Evolutionary conservation across 2,797 vertebrate species (phyloP).

Genomic region (Myotis pilosus): DNA sequence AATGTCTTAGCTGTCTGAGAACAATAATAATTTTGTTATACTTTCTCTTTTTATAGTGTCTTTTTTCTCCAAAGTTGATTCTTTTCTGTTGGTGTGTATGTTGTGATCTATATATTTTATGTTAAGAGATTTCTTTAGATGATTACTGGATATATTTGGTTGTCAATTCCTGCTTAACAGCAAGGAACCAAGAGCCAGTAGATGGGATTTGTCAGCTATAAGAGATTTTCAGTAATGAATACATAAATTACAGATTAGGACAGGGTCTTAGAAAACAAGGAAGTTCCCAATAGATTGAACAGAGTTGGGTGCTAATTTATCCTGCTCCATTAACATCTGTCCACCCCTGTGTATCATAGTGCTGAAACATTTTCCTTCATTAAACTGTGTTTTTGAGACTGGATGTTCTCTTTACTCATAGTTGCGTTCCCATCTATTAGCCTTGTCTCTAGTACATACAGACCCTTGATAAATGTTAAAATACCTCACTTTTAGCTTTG

Average conservation of each 20-base stretch:
- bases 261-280: conserved; percentile 32
- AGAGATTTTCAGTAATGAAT: no score
- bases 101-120: conserved; percentile 31
- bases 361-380: background rate
- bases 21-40: background rate
- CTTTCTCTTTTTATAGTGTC: background rate
- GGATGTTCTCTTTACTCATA: background rate
- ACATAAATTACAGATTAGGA: background rate
- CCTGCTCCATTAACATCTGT: background rate
- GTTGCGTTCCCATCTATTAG: background rate
- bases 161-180: conserved; percentile 5
- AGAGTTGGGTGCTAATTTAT: background rate
- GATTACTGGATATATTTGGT: background rate
- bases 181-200: conserved; percentile 17
- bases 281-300: background rate
- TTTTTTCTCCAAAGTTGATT: conserved; percentile 7
- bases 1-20: conserved; percentile 15
- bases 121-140: conserved; percentile 20
- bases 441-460: background rate
- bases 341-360: background rate
- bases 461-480: conserved; percentile 8
- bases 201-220: background rate
- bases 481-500: background rate
- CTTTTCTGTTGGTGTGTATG: background rate
- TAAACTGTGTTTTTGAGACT: background rate